These are phyloP conservation scores for Drosophila helvetica DNA, from an alignment of 2,888 invertebrate species.

Conservation along the genomic window DNA sequence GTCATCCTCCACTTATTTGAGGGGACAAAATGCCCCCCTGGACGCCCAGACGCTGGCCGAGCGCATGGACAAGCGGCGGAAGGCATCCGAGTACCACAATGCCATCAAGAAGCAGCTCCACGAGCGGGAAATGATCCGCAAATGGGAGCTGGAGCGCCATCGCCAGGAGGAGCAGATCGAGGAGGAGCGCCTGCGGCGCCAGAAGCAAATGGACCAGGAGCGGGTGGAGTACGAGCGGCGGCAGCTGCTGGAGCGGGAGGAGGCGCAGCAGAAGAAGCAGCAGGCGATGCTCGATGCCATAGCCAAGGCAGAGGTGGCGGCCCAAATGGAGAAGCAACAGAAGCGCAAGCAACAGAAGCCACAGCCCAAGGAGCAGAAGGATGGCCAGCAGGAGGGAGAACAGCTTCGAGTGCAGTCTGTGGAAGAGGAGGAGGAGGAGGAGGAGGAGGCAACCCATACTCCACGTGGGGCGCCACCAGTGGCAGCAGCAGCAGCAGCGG, in stretches of 20 bases:
- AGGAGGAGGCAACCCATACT: slow-evolving; percentile 43
- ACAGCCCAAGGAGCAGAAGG: slow-evolving; percentile 9
- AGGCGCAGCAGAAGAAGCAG: slow-evolving; percentile 89
- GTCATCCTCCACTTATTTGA: slow-evolving; percentile 89
- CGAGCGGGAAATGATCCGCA: slow-evolving; percentile 90
- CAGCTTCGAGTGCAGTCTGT: slow-evolving; percentile 61
- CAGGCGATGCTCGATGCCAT: slow-evolving; percentile 91
- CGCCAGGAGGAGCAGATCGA: slow-evolving; percentile 92
- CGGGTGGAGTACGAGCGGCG: slow-evolving; percentile 90
- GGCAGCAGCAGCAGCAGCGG: neutral
- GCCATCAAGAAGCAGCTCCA: slow-evolving; percentile 93
- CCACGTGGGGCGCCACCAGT: slow-evolving; percentile 54
- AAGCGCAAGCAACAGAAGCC: slow-evolving; percentile 74
- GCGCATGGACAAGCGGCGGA: slow-evolving; percentile 91
- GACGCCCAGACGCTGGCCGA: slow-evolving; percentile 92
- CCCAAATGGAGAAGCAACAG: slow-evolving; percentile 88
- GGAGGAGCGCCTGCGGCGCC: slow-evolving; percentile 90
- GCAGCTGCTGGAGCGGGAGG: slow-evolving; percentile 88
- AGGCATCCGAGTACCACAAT: slow-evolving; percentile 93
- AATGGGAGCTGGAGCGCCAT: slow-evolving; percentile 90
- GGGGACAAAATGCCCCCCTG: slow-evolving; percentile 94
- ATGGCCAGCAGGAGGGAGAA: slow-evolving; percentile 47
- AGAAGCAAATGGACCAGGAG: slow-evolving; percentile 88
- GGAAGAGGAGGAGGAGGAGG: slow-evolving; percentile 70
- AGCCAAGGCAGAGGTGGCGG: slow-evolving; percentile 90